Conservation (phyloP, 2,113 vertebrate species). For the Onychostoma macrolepis region DNA sequence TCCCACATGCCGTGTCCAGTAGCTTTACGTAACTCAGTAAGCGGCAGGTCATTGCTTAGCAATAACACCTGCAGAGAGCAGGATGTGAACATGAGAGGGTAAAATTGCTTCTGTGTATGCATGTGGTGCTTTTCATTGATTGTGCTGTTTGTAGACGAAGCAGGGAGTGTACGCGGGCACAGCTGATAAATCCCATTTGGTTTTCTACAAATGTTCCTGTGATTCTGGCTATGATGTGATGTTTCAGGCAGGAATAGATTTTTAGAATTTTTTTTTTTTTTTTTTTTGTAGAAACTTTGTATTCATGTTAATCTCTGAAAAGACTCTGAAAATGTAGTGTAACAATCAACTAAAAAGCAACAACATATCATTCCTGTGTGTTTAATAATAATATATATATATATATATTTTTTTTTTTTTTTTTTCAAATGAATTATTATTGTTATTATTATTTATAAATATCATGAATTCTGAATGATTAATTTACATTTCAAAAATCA, state of each 20-base stretch:
- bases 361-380: no score
- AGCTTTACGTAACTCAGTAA: background rate
- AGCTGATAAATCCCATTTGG: background rate
- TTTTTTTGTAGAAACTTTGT: background rate
- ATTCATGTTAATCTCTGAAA: no score
- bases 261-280: no score
- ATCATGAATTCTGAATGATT: no score
- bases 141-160: background rate
- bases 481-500: no score
- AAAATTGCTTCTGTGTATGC: background rate
- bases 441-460: no score
- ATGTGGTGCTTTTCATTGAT: slow-evolving; percentile 7
- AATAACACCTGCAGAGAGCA: slow-evolving; percentile 3
- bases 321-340: no score
- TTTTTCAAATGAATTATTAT: no score
- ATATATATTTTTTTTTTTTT: no score
- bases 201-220: slow-evolving; percentile 2
- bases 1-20: slow-evolving; percentile 10
- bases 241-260: background rate
- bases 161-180: background rate
- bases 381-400: no score
- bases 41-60: slow-evolving; percentile 2
- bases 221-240: background rate
- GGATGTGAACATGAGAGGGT: background rate
- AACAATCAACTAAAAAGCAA: no score